These are phyloP conservation scores for Dynastes maya DNA, from an alignment of 2,888 invertebrate species.

Conservation along the genomic window DNA sequence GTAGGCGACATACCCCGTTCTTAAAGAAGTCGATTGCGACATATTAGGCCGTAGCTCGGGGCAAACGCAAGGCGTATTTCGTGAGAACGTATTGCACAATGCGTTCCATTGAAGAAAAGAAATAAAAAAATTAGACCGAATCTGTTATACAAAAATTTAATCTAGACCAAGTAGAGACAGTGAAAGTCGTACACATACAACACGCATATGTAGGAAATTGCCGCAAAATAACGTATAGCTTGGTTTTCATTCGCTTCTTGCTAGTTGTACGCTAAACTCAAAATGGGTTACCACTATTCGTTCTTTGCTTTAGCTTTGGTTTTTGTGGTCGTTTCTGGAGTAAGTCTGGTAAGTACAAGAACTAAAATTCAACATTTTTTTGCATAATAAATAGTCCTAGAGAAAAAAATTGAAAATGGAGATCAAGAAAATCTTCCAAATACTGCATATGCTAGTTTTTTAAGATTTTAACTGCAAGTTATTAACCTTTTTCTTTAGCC, in stretches of 20 bases:
- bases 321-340: constrained; percentile 29
- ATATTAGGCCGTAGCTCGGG: neutral
- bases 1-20: neutral
- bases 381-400: neutral
- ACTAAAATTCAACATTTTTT: neutral
- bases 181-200: constrained; percentile 28
- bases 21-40: neutral
- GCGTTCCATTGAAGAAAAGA: neutral
- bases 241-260: neutral
- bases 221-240: constrained; percentile 8
- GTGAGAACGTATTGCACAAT: constrained; percentile 74
- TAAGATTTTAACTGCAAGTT: neutral
- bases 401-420: neutral
- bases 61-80: constrained; percentile 77
- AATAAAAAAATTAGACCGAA: constrained; percentile 12
- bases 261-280: constrained; percentile 15
- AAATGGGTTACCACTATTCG: constrained; percentile 25
- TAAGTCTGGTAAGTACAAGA: constrained; percentile 51
- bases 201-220: constrained; percentile 1
- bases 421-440: too few relatives aligned
- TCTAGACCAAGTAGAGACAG: constrained; percentile 31
- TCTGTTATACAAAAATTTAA: constrained; percentile 41
- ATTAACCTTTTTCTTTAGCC: neutral
- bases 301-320: constrained; percentile 21
- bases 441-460: neutral